Base-by-base conservation (phyloP, 2,888 invertebrate species). In the Amaurobius ferox region DNA sequence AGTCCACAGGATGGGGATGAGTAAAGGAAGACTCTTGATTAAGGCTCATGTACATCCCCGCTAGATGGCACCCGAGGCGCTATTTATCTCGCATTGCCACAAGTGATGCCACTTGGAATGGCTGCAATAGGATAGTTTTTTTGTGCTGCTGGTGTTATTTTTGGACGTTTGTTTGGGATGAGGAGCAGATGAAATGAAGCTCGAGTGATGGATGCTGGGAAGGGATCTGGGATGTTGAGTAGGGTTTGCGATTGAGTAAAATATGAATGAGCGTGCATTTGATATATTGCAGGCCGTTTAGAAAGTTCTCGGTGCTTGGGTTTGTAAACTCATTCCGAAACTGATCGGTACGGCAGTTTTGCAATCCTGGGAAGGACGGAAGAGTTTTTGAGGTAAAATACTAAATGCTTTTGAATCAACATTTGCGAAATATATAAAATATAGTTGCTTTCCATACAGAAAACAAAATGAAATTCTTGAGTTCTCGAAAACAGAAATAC, bases 61-160 rank as follows among this genome's bases (percentile, higher is more conserved):
- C 73, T 32, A 73, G 67, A 68, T 68, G 77, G 55, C 67, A 77
- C 67, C 67, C 67, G 77, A 77, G 77, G 67, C 67, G 32, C 77
- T 77, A 77, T 68, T 77, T 77, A 68, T 77, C 67, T 77, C 67
- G 32, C 77, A 68, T 76, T 66, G 76, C 76, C 76, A 76, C 76
- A 64, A 66, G 40, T 67, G 74, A 39, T 62, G 39, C 72, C 19
- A 19, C 44, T 71, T 26, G 55, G 48, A 28, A 30, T 39, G 35
- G 35, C 39, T 30, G 64, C 7, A 40, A 32, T 30, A 13, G 19
- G n/a, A 32, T 28, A 16, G 19, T 61, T 62, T 73, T 30, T 35
- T 73, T 62, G 62, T 29, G 30, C 11, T 30, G 13, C 35, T n/a
- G 55, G 55, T 55, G 55, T 55, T 55, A 55, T 55, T 55, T 23